Evolutionary conservation across 1,140 invertebrate genomes (phyloP).

Genomic region (Drosophila pectinifera): DNA sequence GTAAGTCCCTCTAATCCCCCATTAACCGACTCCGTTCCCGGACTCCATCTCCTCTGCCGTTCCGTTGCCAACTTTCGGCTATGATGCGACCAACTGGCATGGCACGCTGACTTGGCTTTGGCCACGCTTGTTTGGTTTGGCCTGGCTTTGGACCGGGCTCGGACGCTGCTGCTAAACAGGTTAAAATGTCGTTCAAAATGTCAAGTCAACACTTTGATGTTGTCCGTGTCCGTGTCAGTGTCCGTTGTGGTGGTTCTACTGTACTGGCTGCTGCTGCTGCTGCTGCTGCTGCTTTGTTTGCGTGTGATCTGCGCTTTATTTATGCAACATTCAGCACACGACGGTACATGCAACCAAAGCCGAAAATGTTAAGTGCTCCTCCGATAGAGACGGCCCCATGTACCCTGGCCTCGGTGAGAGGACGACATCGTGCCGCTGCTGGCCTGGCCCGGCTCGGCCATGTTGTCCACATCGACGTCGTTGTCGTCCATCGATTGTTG

Average conservation of each 20-base stretch:
- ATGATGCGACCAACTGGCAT: conserved; percentile 67
- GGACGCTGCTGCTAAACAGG: conserved; percentile 76
- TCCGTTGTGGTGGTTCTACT: conserved; percentile 48
- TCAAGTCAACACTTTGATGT: conserved; percentile 84
- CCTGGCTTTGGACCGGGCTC: conserved; percentile 40
- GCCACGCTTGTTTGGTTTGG: conserved; percentile 79
- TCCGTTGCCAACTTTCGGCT: conserved; percentile 51
- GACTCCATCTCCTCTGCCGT: conserved; percentile 3
- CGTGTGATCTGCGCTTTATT: conserved; percentile 81
- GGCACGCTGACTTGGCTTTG: conserved; percentile 71
- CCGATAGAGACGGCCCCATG: conserved; percentile 36
- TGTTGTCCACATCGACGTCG: conserved; percentile 52
- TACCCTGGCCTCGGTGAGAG: conserved; percentile 1
- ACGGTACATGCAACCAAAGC: conserved; percentile 78
- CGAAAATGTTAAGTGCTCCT: conserved; percentile 78
- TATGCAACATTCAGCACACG: conserved; percentile 83
- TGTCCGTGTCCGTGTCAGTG: conserved; percentile 69
- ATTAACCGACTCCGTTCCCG: conserved; percentile 25
- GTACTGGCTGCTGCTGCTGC: conserved; percentile 16
- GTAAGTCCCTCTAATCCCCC: conserved; percentile 28
- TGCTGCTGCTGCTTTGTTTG: conserved; percentile 61
- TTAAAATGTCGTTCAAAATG: conserved; percentile 84
- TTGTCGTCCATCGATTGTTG: conserved; percentile 59
- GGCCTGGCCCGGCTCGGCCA: conserved; percentile 16
- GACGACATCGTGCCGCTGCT: conserved; percentile 67